phyloP scores from a whole-genome alignment of 2,888 invertebrate species.

The Ormyrus thymus region DNA sequence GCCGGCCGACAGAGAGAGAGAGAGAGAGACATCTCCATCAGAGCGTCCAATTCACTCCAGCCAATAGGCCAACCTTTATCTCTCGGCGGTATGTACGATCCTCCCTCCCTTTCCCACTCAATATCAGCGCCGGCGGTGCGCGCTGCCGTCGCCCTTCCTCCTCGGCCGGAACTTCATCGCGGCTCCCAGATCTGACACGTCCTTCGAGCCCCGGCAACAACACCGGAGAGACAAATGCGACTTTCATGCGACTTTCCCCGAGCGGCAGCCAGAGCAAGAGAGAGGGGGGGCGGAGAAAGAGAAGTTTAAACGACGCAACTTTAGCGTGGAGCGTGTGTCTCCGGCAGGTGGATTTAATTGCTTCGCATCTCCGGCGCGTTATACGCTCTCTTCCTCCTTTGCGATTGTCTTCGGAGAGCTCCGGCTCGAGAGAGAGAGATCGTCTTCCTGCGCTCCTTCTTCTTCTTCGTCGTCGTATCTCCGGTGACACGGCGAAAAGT shows the following conservation, averaged over 20 bases:
- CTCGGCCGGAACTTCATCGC: conserved; percentile 10
- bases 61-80: conserved; percentile 2
- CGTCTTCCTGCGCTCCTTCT: not conserved
- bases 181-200: conserved; percentile 23
- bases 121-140: not conserved
- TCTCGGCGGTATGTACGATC: not conserved
- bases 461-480: conserved; percentile 26
- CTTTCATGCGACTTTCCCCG: conserved; percentile 58
- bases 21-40: too few relatives aligned
- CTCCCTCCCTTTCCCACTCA: not conserved
- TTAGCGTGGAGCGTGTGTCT: conserved; percentile 50
- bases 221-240: conserved; percentile 59
- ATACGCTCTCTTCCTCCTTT: conserved; percentile 36
- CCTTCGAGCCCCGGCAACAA: conserved; percentile 1
- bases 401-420: conserved; percentile 41
- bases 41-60: not conserved
- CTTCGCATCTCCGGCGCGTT: conserved; percentile 47
- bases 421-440: conserved; percentile 6
- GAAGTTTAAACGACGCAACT: conserved; percentile 65
- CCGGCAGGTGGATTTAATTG: conserved; percentile 62
- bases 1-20: too few relatives aligned
- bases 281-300: not conserved
- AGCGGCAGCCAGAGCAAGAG: not conserved
- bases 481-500: conserved; percentile 41
- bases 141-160: too few relatives aligned